Conservation (phyloP, 2,113 vertebrate species). For the Ciconia maguari region DNA sequence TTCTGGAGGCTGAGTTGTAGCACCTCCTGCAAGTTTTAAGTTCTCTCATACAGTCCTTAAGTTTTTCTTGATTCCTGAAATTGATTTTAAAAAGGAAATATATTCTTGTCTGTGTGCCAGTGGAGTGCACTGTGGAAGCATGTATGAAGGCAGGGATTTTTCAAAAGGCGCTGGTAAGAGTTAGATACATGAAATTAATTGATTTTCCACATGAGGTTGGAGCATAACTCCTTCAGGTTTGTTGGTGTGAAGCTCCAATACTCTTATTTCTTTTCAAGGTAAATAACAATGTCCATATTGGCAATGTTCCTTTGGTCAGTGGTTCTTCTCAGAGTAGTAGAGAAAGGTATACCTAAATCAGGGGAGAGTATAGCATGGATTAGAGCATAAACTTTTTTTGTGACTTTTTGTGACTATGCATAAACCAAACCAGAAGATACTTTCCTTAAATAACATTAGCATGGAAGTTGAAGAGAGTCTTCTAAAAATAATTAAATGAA, state of each 20-base stretch:
- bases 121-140: conserved; percentile 48
- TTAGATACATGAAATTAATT: background rate
- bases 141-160: background rate
- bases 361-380: background rate
- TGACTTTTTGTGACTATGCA: background rate
- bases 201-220: background rate
- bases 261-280: background rate
- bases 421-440: background rate
- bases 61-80: background rate
- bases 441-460: background rate
- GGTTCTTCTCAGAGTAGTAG: background rate
- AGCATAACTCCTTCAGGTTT: background rate
- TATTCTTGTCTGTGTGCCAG: background rate
- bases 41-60: background rate
- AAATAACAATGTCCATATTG: fast-evolving
- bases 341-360: background rate
- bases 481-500: background rate
- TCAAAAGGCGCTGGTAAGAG: background rate
- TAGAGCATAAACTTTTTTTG: background rate
- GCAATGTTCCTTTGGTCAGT: background rate
- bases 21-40: background rate
- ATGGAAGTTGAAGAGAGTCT: background rate
- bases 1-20: background rate
- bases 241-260: background rate
- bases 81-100: background rate